A percentile compares a stretch with the other conserved stretches of the same genome.
Conservation (phyloP, 2,113 vertebrate species). For the Archocentrus centrarchus region DNA sequence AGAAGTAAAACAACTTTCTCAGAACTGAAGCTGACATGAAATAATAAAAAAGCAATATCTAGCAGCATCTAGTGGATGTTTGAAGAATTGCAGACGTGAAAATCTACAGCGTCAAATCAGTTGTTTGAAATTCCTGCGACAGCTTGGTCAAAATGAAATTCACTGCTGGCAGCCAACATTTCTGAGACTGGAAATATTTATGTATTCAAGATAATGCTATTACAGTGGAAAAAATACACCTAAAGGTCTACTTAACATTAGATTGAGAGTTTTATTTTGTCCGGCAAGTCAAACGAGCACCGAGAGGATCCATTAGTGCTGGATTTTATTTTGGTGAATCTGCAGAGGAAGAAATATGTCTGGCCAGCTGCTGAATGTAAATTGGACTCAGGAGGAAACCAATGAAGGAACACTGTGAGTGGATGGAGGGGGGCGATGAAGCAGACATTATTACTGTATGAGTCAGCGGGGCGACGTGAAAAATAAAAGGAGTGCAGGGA, state of each 20-base stretch:
- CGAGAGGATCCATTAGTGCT: background rate
- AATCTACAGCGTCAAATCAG: background rate
- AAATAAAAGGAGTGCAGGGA: background rate
- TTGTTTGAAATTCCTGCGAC: background rate
- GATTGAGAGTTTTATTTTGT: background rate
- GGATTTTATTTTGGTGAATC: slow-evolving; percentile 1
- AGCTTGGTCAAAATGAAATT: background rate
- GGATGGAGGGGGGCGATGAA: slow-evolving; percentile 1
- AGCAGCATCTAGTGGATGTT: background rate
- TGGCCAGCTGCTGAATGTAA: slow-evolving; percentile 13
- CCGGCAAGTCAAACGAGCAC: background rate
- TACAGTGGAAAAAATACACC: background rate
- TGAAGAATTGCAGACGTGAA: background rate
- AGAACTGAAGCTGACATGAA: background rate
- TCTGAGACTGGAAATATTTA: background rate
- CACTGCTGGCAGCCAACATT: background rate
- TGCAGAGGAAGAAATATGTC: slow-evolving; percentile 12
- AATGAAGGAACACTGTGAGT: background rate
- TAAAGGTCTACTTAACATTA: background rate
- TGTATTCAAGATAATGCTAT: background rate
- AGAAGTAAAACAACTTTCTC: background rate
- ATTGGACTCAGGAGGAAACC: slow-evolving; percentile 22
- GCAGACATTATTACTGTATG: background rate
- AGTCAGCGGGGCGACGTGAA: background rate
- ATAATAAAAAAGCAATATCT: too few relatives aligned